Evolutionary conservation across 2,113 vertebrate genomes (phyloP), one percentile per base, ranked within the genome.

Genomic region (Astatoreochromis straeleni): DNA sequence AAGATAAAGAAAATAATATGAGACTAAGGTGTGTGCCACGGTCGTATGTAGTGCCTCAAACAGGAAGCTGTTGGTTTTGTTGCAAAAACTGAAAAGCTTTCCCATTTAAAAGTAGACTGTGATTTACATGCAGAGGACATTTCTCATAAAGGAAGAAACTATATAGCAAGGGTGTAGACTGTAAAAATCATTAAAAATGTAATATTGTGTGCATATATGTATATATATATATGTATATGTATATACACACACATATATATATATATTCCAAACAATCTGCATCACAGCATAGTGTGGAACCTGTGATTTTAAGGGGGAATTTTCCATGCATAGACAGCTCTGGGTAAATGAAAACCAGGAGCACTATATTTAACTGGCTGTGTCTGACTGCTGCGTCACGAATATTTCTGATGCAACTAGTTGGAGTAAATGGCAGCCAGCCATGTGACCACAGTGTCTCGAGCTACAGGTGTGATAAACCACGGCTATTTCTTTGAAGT

Each of bases 321-420:
- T 86, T 87, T 92, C 91, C 93, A 75, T 81, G 80, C 91, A 81
- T 68, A 19, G 81, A 85, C 79, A 79, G 83, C 63, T 92, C 57
- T 8, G 57, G 78, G 51, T 70, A 42, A 85, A 86, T 88, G 49
- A 89, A 89, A 92, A 91, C 85, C 85, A 85, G 85, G 38, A 55
- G 82, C 53, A 35, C 94, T 95, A 96, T 94, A 94, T 95, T 96
- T 95, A 92, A 94, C 81, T 17, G 45, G 10, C 86, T 63, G 85
- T 65, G 84, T 58, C 81, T 16, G 81, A 31, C 83, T 88, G 88
- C 91, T 86, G 92, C 65, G 60, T 95, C 91, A 95, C 85, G 13
- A 85, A 94, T 93, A 87, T 92, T 92, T 92, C 91, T 94, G 88
- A 95, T 93, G 95, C 87, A 94, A 94, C 90, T 42, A 29, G 45